phyloP scores from a whole-genome alignment of 92 coral and sea anemone genomes.

The Phenganax marumi region DNA sequence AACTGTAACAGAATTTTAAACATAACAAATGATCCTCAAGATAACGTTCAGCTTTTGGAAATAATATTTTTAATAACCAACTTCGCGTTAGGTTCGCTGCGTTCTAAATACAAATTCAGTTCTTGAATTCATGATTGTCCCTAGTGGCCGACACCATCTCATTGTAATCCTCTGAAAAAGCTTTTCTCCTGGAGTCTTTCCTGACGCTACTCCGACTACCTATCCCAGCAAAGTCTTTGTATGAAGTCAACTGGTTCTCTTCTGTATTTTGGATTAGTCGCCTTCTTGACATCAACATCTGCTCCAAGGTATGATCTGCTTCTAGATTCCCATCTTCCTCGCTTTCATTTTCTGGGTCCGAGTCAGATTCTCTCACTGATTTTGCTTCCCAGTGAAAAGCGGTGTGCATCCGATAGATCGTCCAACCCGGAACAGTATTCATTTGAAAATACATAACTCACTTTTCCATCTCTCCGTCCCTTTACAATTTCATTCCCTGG shows the following conservation, averaged over 20 bases:
- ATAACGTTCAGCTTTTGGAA: too few species aligned
- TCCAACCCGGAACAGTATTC: constrained; percentile 37
- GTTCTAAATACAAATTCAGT: too few species aligned
- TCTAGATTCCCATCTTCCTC: constrained; percentile 18
- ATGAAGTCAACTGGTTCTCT: constrained; percentile 8
- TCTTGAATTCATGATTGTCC: constrained; percentile 36
- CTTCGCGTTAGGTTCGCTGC: too few species aligned
- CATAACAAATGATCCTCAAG: too few species aligned
- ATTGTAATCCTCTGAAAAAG: constrained; percentile 24
- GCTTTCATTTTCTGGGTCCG: constrained; percentile 28
- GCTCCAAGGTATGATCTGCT: constrained; percentile 32
- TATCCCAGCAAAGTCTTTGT: constrained; percentile 44
- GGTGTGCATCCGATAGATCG: constrained; percentile 45
- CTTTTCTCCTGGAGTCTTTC: neutral
- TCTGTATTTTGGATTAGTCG: constrained; percentile 35
- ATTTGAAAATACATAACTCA: constrained; percentile 32
- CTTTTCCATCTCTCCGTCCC: constrained; percentile 43
- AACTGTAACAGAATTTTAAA: too few species aligned
- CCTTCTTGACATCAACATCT: constrained; percentile 37
- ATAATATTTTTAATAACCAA: too few species aligned
- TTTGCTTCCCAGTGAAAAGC: constrained; percentile 28
- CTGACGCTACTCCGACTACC: neutral
- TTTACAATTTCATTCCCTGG: constrained; percentile 24
- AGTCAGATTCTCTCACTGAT: constrained; percentile 10
- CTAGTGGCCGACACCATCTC: constrained; percentile 32